A percentile compares a stretch with the other conserved stretches of the same genome.
These are phyloP conservation scores for Ptychadena robeensis DNA, from an alignment of 2,797 vertebrate species.

Conservation along the genomic window DNA sequence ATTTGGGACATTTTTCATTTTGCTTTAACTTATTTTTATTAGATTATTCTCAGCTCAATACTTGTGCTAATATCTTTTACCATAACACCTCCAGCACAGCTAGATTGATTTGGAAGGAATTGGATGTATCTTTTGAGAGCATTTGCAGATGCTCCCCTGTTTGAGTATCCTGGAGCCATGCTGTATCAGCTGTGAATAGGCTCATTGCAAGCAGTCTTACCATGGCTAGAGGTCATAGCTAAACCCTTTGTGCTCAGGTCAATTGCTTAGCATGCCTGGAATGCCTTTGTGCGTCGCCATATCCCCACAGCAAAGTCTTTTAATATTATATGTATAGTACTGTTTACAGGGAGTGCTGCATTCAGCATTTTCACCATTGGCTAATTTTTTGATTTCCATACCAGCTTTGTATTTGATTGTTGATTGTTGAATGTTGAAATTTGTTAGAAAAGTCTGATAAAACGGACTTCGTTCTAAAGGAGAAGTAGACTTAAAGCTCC, in stretches of 20 bases:
- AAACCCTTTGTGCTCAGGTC: background rate
- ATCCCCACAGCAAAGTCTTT: background rate
- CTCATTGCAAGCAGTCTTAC: background rate
- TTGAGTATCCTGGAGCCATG: slow-evolving; percentile 23
- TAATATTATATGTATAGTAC: background rate
- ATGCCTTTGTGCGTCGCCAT: background rate
- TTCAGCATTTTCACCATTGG: too few species aligned
- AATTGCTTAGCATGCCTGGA: background rate
- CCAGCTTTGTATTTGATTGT: too few species aligned
- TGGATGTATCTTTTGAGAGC: slow-evolving; percentile 38
- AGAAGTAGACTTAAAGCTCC: too few species aligned
- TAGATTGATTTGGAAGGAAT: slow-evolving; percentile 43
- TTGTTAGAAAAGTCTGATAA: too few species aligned
- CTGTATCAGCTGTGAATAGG: slow-evolving; percentile 20
- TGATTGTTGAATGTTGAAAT: too few species aligned
- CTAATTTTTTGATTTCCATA: too few species aligned
- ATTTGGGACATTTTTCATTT: slow-evolving; percentile 33
- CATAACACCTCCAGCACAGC: slow-evolving; percentile 13
- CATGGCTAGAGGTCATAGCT: slow-evolving; percentile 2
- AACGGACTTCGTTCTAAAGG: too few species aligned
- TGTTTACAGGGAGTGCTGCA: too few species aligned
- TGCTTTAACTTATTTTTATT: slow-evolving; percentile 20
- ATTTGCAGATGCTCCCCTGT: background rate
- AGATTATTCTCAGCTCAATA: slow-evolving; percentile 33
- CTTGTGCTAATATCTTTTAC: slow-evolving; percentile 30